Evolutionary conservation across 2,113 vertebrate genomes (phyloP).

Genomic region (Spizaetus ornatus): DNA sequence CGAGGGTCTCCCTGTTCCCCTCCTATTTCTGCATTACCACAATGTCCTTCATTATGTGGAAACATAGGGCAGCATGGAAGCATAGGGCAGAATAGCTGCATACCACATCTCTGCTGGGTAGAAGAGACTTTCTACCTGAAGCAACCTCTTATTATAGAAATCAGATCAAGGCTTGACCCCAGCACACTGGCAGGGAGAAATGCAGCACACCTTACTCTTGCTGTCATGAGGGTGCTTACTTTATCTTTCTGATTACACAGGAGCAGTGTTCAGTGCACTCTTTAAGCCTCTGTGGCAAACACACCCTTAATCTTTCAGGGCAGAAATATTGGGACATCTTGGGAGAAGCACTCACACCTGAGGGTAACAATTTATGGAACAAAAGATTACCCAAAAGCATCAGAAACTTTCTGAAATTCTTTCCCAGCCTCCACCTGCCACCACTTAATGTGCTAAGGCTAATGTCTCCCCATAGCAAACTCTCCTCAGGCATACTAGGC

Average conservation of each 20-base stretch:
- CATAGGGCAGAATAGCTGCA: rapidly evolving
- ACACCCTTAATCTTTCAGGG: background rate
- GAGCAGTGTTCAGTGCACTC: background rate
- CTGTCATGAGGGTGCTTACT: background rate
- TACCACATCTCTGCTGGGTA: background rate
- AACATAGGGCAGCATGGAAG: background rate
- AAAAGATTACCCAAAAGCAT: background rate
- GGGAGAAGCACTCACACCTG: background rate
- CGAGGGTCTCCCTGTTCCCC: rapidly evolving
- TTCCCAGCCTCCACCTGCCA: background rate
- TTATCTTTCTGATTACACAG: background rate
- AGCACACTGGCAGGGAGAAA: background rate
- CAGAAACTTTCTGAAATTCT: background rate
- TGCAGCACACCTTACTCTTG: background rate
- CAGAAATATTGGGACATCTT: background rate
- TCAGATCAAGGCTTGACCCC: background rate
- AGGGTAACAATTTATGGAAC: background rate
- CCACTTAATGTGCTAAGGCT: background rate
- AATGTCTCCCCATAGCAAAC: background rate
- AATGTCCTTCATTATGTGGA: background rate
- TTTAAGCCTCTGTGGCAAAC: background rate
- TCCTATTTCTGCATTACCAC: background rate
- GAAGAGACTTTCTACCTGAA: background rate
- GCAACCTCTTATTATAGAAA: background rate
- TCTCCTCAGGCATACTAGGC: too few species aligned